phyloP scores from a whole-genome alignment of 2,797 vertebrate genomes.

The Pygocentrus nattereri region DNA sequence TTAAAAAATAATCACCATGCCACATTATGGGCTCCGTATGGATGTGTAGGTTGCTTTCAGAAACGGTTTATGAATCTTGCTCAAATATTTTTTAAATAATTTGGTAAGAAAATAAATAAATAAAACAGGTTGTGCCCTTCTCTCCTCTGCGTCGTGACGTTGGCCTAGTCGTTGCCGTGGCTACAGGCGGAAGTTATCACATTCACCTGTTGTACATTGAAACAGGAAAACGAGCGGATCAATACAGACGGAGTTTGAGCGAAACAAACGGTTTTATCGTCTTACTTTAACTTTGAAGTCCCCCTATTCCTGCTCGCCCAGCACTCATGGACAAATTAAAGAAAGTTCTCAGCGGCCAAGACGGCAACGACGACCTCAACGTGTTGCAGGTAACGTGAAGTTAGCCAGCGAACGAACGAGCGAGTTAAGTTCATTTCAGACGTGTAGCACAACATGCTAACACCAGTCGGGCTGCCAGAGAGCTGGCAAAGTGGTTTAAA shows the following conservation, averaged over 20 bases:
- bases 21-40: too few species aligned
- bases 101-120: too few species aligned
- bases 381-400: slow-evolving; percentile 70
- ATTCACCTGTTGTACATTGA: slow-evolving; percentile 60
- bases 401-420: too few species aligned
- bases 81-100: too few species aligned
- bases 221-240: slow-evolving; percentile 52
- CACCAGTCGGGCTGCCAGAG: too few species aligned
- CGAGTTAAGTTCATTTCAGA: not conserved
- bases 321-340: slow-evolving; percentile 84
- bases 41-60: too few species aligned
- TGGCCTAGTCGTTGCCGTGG: slow-evolving; percentile 36
- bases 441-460: not conserved
- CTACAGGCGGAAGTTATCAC: slow-evolving; percentile 59
- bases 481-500: not conserved
- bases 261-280: too few species aligned
- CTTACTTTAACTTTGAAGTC: not conserved
- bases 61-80: too few species aligned
- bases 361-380: slow-evolving; percentile 60
- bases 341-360: slow-evolving; percentile 65
- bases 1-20: too few species aligned
- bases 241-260: not conserved
- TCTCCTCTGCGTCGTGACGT: slow-evolving; percentile 48
- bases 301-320: not conserved
- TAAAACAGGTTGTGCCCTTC: too few species aligned